Conservation (phyloP, 2,113 vertebrate genomes). For the Hypomesus transpacificus region DNA sequence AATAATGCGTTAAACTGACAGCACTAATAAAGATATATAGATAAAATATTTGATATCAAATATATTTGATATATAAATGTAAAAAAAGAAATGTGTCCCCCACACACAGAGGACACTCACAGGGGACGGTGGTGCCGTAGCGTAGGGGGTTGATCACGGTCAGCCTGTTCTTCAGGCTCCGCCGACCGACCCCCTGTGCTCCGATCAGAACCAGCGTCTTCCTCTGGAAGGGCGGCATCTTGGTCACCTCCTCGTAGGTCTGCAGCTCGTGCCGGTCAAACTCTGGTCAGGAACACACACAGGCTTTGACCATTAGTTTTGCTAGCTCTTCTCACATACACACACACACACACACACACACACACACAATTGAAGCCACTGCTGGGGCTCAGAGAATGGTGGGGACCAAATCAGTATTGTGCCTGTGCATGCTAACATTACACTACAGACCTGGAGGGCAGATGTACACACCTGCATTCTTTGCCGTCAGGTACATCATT, state of each 20-base stretch:
- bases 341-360: neutral
- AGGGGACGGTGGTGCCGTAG: conserved; percentile 96
- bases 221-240: conserved; percentile 97
- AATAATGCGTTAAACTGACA: too few relatives aligned
- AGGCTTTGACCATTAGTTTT: conserved; percentile 13
- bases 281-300: conserved; percentile 69
- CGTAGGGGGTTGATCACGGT: conserved; percentile 87
- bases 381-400: too few relatives aligned
- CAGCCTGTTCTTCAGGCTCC: conserved; percentile 96
- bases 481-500: conserved; percentile 97
- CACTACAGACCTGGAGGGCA: too few relatives aligned
- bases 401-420: too few relatives aligned
- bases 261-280: conserved; percentile 98
- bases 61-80: too few relatives aligned
- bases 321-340: neutral
- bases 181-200: conserved; percentile 93
- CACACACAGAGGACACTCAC: conserved; percentile 72
- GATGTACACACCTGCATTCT: conserved; percentile 85
- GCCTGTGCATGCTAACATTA: too few relatives aligned
- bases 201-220: conserved; percentile 96
- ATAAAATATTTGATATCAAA: too few relatives aligned
- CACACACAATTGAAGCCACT: too few relatives aligned
- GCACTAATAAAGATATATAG: too few relatives aligned
- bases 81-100: neutral
- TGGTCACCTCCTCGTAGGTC: conserved; percentile 96